Evolutionary conservation across 2,797 vertebrate species (phyloP).

Genomic region (Bradypodion ventrale): DNA sequence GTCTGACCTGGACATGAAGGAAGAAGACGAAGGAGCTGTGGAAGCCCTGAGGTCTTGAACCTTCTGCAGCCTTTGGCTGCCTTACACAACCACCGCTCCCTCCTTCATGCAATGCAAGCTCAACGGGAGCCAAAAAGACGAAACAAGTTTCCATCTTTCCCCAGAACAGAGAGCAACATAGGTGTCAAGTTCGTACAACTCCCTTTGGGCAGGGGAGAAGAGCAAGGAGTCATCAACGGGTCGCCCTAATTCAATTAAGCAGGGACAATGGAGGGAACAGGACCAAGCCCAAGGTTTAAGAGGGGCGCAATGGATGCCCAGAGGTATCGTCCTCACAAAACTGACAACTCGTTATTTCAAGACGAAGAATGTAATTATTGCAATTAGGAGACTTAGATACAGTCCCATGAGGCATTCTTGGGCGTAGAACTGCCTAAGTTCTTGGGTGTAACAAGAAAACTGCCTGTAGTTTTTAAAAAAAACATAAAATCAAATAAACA

Average conservation of each 20-base stretch:
- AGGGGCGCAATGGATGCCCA: not conserved
- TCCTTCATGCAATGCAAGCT: not conserved
- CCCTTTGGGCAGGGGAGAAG: not conserved
- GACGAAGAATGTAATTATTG: not conserved
- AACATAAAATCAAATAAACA: too few relatives aligned
- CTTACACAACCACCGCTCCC: not conserved
- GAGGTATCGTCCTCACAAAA: not conserved
- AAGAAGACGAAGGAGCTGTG: too few relatives aligned
- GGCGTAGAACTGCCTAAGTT: not conserved
- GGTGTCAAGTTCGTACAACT: not conserved
- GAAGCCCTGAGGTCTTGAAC: not conserved
- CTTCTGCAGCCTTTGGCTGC: not conserved
- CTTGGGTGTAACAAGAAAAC: too few relatives aligned
- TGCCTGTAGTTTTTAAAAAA: too few relatives aligned
- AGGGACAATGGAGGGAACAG: not conserved
- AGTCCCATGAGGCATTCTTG: not conserved
- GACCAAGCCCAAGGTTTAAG: not conserved
- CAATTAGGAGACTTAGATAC: not conserved
- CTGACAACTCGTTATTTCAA: not conserved
- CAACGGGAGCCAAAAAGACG: not conserved
- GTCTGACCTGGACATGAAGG: too few relatives aligned
- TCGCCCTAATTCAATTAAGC: not conserved
- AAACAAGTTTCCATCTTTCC: not conserved
- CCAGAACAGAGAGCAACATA: not conserved
- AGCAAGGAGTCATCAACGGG: not conserved